Base-by-base conservation (phyloP, 2,888 invertebrate genomes). In the Saturnia pavonia region DNA sequence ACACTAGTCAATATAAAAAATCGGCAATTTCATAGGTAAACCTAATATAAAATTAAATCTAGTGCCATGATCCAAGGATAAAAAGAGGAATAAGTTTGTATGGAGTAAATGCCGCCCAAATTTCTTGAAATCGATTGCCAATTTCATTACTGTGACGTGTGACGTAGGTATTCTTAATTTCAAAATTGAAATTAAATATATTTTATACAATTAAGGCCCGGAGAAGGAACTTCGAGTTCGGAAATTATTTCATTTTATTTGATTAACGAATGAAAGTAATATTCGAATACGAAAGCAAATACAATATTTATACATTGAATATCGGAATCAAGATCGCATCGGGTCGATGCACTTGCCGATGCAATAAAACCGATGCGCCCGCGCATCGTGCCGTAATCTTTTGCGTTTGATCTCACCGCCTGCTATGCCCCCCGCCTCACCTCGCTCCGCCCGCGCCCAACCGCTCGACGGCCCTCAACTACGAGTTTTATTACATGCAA, bases 331-430 rank as follows among this genome's bases (percentile, higher is more conserved):
- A 69, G 69, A 71, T 78, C 73, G 80, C 75, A 78, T 71, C 79
- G 80, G 85, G 86, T 87, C 86, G 85, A 80, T 78, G 88, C 79
- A 81, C 86, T 74, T 78, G 72, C 75, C 75, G 76, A 70, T 74
- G 82, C 81, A 82, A 81, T 81, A 79, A 80, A 81, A 84, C 73
- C 74, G 77, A 72, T 78, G 85, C 86, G 88, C 85, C 74, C 80
- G 88, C 89, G 87, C 89, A 85, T 85, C 87, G 85, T 80, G 83
- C 86, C 81, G 87, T 84, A 87, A 87, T 87, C 88, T 84, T 78
- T 71, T 73, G 76, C 76, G 86, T 91, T 91, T 91, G 90, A 92
- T 91, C 88, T 82, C 74, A 79, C 91, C 91, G 88, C 77, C 76
- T 69, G 9, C 60, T 68, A 25, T 69, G 70, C 71, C 60, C 43